These are phyloP conservation scores for Sebastiscus tertius DNA, from an alignment of 2,797 vertebrate species.

Conservation along the genomic window DNA sequence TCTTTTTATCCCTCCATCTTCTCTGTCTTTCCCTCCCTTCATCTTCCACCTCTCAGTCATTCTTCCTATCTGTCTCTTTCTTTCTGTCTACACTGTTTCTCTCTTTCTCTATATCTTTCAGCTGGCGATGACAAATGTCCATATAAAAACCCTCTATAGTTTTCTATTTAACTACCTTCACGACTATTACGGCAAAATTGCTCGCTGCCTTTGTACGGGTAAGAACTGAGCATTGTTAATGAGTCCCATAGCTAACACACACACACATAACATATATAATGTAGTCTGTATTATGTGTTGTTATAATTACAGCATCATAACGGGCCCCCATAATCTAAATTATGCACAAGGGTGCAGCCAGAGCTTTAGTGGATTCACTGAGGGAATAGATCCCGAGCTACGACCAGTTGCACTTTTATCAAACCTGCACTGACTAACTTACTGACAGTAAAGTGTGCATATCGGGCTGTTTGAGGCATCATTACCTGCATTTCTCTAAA, in stretches of 20 bases:
- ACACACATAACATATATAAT: background rate
- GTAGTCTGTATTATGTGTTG: background rate
- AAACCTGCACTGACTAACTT: background rate
- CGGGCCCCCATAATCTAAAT: background rate
- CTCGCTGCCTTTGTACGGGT: background rate
- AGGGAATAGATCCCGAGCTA: background rate
- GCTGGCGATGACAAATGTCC: constrained; percentile 18
- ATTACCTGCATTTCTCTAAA: background rate
- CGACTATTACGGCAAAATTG: constrained; percentile 9
- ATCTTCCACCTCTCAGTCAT: background rate
- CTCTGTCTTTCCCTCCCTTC: background rate
- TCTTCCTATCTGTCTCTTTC: background rate
- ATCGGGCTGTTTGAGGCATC: background rate
- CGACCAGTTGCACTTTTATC: constrained; percentile 1
- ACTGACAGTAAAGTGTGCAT: background rate
- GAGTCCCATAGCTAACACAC: background rate
- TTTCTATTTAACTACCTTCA: constrained; percentile 39
- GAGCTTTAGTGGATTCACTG: background rate
- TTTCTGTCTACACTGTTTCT: background rate
- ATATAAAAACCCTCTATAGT: constrained; percentile 22
- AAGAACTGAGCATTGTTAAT: background rate
- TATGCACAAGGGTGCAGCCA: background rate
- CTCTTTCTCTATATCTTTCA: background rate
- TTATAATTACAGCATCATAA: constrained; percentile 16
- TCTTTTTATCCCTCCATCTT: background rate